phyloP scores from a whole-genome alignment of 2,113 vertebrate genomes.

The Melanocharis versteri region DNA sequence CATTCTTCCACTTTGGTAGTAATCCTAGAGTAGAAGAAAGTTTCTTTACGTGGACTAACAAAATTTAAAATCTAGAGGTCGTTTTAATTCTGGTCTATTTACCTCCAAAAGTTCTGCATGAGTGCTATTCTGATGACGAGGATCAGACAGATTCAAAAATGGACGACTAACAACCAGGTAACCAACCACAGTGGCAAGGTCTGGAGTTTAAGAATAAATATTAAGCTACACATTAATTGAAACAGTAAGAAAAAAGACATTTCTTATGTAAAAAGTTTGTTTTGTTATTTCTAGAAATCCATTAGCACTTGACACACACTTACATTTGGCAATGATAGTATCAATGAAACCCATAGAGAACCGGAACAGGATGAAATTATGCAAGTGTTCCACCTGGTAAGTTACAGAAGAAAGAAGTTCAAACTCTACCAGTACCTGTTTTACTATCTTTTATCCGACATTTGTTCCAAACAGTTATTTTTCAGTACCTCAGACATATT shows the following conservation, averaged over 20 bases:
- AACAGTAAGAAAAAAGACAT: background rate
- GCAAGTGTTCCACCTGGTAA: constrained; percentile 90
- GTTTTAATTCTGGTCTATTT: constrained; percentile 4
- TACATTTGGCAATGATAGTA: constrained; percentile 96
- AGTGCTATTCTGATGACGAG: constrained; percentile 84
- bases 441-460: background rate
- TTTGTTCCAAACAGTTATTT: background rate
- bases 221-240: background rate
- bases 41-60: background rate
- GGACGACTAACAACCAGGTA: constrained; percentile 95
- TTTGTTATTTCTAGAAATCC: background rate
- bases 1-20: constrained; percentile 98
- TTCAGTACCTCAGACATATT: background rate
- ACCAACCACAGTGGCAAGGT: constrained; percentile 93
- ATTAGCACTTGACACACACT: constrained; percentile 59
- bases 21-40: constrained; percentile 80
- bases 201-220: constrained; percentile 69
- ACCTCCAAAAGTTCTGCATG: constrained; percentile 94
- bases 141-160: constrained; percentile 83
- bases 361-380: constrained; percentile 95
- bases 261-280: background rate
- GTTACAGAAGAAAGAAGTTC: background rate
- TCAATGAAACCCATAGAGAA: constrained; percentile 99
- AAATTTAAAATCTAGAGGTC: background rate
- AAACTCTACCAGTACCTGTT: background rate